Percentiles rank a stretch among this genome's conserved stretches.
Conservation (phyloP, 1,140 invertebrate species). For the Papilio machaon region DNA sequence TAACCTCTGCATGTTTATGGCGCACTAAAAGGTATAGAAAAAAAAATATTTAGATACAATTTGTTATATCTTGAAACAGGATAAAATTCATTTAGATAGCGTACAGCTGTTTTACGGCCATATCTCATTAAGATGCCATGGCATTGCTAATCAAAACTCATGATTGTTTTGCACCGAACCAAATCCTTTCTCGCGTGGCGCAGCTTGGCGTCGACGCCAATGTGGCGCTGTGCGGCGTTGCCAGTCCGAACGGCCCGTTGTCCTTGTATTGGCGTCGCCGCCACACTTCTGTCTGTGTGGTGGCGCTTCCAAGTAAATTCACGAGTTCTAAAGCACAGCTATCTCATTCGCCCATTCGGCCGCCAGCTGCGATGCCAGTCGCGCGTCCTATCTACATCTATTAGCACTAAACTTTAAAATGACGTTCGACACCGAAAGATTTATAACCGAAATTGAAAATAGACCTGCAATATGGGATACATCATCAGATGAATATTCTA, state of each 20-base stretch:
- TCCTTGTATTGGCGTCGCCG: neutral
- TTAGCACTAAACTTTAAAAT: neutral
- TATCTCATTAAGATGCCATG: neutral
- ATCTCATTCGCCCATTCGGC: conserved; percentile 3
- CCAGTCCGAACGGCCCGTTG: neutral
- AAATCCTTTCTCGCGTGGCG: neutral
- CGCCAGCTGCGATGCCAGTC: conserved; percentile 1
- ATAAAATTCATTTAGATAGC: neutral
- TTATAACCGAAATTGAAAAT: conserved; percentile 39
- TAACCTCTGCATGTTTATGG: neutral
- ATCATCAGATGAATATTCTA: conserved; percentile 33
- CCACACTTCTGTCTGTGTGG: neutral
- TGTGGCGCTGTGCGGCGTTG: conserved; percentile 5
- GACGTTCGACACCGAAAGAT: conserved; percentile 39
- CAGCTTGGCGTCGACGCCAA: conserved; percentile 1
- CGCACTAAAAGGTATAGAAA: no score
- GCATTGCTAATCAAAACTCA: neutral
- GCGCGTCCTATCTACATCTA: neutral
- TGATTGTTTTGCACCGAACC: neutral
- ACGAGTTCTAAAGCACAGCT: neutral
- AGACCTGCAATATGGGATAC: conserved; percentile 41
- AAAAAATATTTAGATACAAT: neutral
- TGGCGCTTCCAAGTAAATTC: neutral
- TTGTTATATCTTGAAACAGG: neutral
- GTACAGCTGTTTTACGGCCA: neutral